Conservation (phyloP, 2,113 vertebrate species). For the Motacilla tschutschensis region DNA sequence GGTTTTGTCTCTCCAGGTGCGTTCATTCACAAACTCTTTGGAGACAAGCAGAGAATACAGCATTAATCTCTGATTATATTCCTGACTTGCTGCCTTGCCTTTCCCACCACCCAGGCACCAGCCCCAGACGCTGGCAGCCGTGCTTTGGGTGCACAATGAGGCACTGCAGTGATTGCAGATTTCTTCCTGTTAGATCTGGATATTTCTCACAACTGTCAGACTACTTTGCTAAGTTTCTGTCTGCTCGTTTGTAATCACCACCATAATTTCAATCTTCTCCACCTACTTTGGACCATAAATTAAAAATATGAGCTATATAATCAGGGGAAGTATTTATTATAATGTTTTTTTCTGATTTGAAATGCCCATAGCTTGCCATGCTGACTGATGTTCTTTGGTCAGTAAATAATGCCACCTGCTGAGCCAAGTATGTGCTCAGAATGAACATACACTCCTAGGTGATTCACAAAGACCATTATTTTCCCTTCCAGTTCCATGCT, state of each 20-base stretch:
- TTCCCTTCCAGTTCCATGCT: not conserved
- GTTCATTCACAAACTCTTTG: not conserved
- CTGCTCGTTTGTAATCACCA: slow-evolving; percentile 8
- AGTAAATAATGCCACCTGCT: slow-evolving; percentile 38
- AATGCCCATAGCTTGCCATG: not conserved
- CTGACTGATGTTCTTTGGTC: slow-evolving; percentile 24
- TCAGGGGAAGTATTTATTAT: slow-evolving; percentile 15
- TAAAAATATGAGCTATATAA: not conserved
- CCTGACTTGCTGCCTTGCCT: not conserved
- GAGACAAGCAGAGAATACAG: not conserved
- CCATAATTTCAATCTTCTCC: slow-evolving; percentile 30
- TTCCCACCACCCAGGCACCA: not conserved
- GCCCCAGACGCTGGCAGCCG: fast-evolving
- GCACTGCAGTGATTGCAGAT: not conserved
- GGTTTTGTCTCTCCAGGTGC: not conserved
- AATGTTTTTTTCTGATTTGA: not conserved
- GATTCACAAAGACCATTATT: not conserved
- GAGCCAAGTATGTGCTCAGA: not conserved
- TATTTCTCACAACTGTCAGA: not conserved
- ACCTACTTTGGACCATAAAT: slow-evolving; percentile 26
- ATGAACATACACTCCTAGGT: not conserved
- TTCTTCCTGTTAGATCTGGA: not conserved
- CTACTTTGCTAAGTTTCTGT: not conserved
- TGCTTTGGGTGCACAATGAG: not conserved
- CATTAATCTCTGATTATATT: not conserved